A percentile compares a stretch with the other conserved stretches of the same genome.
Conservation (phyloP, 2,797 vertebrate genomes). For the Rhinoraja longicauda region DNA sequence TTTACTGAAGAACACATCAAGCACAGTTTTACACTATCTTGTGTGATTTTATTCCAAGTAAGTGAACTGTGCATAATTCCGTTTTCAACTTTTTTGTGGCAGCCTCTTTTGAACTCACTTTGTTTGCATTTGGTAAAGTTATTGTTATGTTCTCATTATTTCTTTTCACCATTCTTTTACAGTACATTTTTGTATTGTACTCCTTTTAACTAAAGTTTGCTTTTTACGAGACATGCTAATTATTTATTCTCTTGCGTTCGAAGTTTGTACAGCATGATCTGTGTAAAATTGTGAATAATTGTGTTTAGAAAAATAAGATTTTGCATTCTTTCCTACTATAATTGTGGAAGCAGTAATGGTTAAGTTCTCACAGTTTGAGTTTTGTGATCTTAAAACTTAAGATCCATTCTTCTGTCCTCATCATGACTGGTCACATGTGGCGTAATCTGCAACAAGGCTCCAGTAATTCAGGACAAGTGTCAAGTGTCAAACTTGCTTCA, state of each 20-base stretch:
- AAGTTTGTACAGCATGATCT: background rate
- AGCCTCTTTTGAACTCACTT: conserved; percentile 21
- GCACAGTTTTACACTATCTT: background rate
- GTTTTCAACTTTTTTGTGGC: conserved; percentile 14
- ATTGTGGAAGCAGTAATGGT: background rate
- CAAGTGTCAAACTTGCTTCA: background rate
- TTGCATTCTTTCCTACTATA: background rate
- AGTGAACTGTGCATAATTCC: background rate
- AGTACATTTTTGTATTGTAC: background rate
- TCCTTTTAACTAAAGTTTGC: background rate
- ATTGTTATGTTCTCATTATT: conserved; percentile 5
- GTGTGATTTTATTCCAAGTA: background rate
- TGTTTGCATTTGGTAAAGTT: conserved; percentile 3
- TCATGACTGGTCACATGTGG: background rate
- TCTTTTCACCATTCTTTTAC: background rate
- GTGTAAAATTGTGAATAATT: background rate
- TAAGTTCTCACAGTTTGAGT: background rate
- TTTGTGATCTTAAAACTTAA: background rate
- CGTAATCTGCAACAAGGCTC: background rate
- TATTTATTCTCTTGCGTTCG: background rate
- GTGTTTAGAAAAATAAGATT: background rate
- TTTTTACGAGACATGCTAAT: background rate
- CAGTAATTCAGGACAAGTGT: background rate
- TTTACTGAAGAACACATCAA: no score
- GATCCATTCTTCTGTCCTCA: background rate